phyloP scores from a whole-genome alignment of 2,888 invertebrate genomes.

The Calliphora vomitoria region DNA sequence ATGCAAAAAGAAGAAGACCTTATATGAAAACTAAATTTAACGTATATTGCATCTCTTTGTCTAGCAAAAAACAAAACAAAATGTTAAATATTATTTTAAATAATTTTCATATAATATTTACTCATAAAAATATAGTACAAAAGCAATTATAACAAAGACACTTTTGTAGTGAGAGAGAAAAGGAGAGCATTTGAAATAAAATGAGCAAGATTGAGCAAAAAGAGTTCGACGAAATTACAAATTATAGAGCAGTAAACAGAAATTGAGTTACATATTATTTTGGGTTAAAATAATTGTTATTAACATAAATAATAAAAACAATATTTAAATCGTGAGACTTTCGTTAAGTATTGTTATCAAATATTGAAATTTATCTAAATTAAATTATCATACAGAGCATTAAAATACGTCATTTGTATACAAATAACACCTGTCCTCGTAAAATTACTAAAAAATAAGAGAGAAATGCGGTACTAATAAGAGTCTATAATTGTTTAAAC shows the following conservation, averaged over 20 bases:
- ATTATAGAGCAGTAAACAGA: neutral
- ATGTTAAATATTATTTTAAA: constrained; percentile 60
- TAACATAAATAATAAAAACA: constrained; percentile 13
- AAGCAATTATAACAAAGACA: constrained; percentile 7
- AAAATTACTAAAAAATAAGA: neutral
- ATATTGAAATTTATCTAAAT: constrained; percentile 40
- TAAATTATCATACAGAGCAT: constrained; percentile 32
- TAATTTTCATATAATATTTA: constrained; percentile 61
- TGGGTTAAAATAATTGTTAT: constrained; percentile 24
- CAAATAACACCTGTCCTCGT: neutral
- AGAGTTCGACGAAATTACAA: neutral
- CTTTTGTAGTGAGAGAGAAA: neutral
- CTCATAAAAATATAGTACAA: constrained; percentile 47
- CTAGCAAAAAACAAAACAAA: constrained; percentile 35
- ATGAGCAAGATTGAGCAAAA: constrained; percentile 34
- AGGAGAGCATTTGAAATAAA: neutral
- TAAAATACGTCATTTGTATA: neutral
- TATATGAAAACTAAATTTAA: constrained; percentile 25
- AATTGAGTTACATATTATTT: neutral
- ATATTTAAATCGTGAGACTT: constrained; percentile 14
- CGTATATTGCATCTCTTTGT: constrained; percentile 53
- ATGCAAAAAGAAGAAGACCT: constrained; percentile 2
- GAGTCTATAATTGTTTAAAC: no score
- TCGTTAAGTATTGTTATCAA: constrained; percentile 44
- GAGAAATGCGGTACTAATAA: neutral